Conservation (phyloP, 2,113 vertebrate species). For the Larimichthys polyactis region DNA sequence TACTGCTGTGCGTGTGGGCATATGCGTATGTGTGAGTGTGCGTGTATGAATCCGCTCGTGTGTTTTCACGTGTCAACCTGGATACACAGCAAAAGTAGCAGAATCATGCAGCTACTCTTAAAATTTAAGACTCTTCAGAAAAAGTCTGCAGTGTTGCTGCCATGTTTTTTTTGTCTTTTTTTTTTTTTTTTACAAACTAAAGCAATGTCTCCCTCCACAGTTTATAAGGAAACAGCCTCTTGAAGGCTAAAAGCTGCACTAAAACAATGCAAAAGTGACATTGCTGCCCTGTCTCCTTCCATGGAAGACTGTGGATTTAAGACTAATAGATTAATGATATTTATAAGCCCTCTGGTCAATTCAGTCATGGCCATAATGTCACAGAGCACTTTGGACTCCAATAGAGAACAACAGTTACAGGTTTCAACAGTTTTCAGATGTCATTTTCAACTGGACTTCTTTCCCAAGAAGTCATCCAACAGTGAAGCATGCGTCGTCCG, state of each 20-base stretch:
- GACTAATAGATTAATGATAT: constrained; percentile 40
- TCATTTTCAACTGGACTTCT: constrained; percentile 13
- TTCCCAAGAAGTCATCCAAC: constrained; percentile 22
- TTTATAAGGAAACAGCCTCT: constrained; percentile 24
- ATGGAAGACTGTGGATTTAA: constrained; percentile 68
- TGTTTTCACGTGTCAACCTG: constrained; percentile 38
- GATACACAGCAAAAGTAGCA: constrained; percentile 47
- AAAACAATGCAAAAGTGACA: constrained; percentile 31
- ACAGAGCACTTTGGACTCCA: constrained; percentile 51
- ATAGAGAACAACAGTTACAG: constrained; percentile 33
- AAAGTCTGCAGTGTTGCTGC: constrained; percentile 41
- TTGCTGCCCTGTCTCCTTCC: constrained; percentile 8
- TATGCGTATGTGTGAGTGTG: background rate
- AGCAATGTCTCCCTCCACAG: constrained; percentile 1
- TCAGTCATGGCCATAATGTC: constrained; percentile 27
- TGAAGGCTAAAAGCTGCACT: constrained; percentile 46
- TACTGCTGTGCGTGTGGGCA: constrained; percentile 19
- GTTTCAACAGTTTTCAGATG: constrained; percentile 10
- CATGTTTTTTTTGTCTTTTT: background rate
- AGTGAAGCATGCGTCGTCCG: constrained; percentile 59
- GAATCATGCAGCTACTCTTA: constrained; percentile 62
- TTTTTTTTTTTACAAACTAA: constrained; percentile 21
- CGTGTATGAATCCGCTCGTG: constrained; percentile 15
- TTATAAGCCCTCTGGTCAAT: constrained; percentile 34
- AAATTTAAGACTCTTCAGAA: constrained; percentile 30